Evolutionary conservation across 1,140 invertebrate genomes (phyloP).

Genomic region (Drosophila tsacasi): DNA sequence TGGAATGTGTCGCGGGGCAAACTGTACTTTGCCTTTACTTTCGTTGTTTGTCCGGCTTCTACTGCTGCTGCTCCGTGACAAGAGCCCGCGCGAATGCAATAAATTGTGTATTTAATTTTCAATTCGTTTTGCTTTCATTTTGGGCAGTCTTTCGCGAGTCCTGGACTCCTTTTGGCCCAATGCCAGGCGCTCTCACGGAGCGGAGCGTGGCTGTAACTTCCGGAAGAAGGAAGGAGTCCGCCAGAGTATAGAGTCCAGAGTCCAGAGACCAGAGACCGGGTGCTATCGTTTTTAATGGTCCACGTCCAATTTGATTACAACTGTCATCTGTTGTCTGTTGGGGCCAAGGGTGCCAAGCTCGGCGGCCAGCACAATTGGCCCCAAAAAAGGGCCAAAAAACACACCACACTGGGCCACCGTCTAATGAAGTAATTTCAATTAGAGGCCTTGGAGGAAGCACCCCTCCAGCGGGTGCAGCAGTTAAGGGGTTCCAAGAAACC

Average conservation of each 20-base stretch:
- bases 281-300: conserved; percentile 77
- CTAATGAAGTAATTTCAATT: conserved; percentile 79
- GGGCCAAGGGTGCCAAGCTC: not conserved
- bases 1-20: conserved; percentile 63
- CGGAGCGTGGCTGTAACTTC: conserved; percentile 59
- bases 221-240: conserved; percentile 21
- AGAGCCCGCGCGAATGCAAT: conserved; percentile 75
- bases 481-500: conserved; percentile 9
- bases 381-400: conserved; percentile 22
- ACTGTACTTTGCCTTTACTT: conserved; percentile 48
- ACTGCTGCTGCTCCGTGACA: conserved; percentile 74
- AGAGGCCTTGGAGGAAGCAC: conserved; percentile 11
- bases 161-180: conserved; percentile 57
- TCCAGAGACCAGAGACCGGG: conserved; percentile 7
- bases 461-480: not conserved
- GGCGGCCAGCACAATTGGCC: conserved; percentile 7
- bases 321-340: conserved; percentile 65
- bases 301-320: conserved; percentile 82
- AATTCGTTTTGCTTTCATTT: conserved; percentile 80
- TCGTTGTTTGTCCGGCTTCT: conserved; percentile 59
- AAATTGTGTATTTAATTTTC: conserved; percentile 82
- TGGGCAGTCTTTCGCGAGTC: conserved; percentile 16
- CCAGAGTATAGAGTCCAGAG: conserved; percentile 4
- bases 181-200: conserved; percentile 47
- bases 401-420: conserved; percentile 27